A percentile compares a stretch with the other conserved stretches of the same genome.
Conservation (phyloP, 2,797 vertebrate genomes). For the Rhodeus uyekii region DNA sequence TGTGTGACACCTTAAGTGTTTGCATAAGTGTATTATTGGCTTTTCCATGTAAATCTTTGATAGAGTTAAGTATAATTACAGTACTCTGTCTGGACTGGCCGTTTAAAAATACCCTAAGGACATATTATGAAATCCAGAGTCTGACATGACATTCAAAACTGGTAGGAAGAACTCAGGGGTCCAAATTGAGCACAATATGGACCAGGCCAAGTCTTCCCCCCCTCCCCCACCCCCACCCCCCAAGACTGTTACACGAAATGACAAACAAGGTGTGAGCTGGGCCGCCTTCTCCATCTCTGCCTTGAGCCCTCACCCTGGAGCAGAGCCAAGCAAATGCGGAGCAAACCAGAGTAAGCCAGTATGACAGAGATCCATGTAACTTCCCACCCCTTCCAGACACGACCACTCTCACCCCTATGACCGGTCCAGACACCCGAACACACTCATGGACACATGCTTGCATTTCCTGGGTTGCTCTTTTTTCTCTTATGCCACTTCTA, state of each 20-base stretch:
- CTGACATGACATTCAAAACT: not conserved
- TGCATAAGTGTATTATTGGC: not conserved
- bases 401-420: conserved; percentile 3
- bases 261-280: conserved; percentile 35
- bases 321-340: conserved; percentile 50
- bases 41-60: not conserved
- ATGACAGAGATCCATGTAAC: conserved; percentile 4
- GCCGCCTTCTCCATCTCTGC: conserved; percentile 17
- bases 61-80: not conserved
- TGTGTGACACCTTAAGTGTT: not conserved
- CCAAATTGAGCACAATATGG: not conserved
- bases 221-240: not conserved
- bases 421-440: conserved; percentile 11
- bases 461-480: conserved; percentile 28
- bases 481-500: not conserved
- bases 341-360: conserved; percentile 57
- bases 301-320: conserved; percentile 40
- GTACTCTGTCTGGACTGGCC: not conserved
- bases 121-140: not conserved
- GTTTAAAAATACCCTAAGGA: not conserved
- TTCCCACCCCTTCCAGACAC: conserved; percentile 2
- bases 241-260: conserved; percentile 30
- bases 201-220: not conserved
- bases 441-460: conserved; percentile 39
- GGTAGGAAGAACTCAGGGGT: not conserved